Evolutionary conservation across 2,888 invertebrate genomes (phyloP), one percentile per base, ranked within the genome.

Genomic region (Trissolcus japonicus): DNA sequence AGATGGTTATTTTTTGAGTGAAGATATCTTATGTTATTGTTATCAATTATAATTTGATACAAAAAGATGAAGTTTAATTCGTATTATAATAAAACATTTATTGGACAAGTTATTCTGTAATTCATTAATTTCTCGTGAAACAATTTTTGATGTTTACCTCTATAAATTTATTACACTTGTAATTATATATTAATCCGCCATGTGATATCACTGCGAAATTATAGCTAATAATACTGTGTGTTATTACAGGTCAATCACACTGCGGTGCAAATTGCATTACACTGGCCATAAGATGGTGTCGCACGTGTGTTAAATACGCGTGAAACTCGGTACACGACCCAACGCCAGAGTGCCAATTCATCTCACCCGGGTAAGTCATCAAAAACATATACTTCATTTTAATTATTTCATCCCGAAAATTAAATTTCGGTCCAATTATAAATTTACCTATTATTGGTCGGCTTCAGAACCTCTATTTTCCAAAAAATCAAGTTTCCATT

Each of bases 261-360:
- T 62, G 62, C 51, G 54, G 62, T 56, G 21, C 48, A 56, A 69
- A 61, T 56, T 69, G 51, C 69, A 69, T 69, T 61, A 69, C 61
- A 62, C 51, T 62, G 55, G 56, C 69, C 61, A 56, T 62, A 63
- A 67, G 40, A 67, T 59, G 53, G 57, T 35, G 41, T 46, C n/a
- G 21, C 66, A 57, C 50, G 56, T 57, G 56, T 50, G 57, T 48
- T 57, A 41, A 66, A 56, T 50, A 35, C 11, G 55, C 63, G 43
- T 63, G 19, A 55, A 63, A 46, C 46, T 46, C 13, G 53, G 17
- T 50, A 53, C n/a, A 16, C 17, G 46, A 46, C 54, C 35, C 7
- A 16, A 14, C 43, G 14, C 6, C 19, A 43, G 6, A 57, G 14
- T 19, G 56, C 19, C 43, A 57, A 35, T 35, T 35, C 35, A 35